Base-by-base conservation (phyloP, 1,140 invertebrate genomes). In the Apis cerana region DNA sequence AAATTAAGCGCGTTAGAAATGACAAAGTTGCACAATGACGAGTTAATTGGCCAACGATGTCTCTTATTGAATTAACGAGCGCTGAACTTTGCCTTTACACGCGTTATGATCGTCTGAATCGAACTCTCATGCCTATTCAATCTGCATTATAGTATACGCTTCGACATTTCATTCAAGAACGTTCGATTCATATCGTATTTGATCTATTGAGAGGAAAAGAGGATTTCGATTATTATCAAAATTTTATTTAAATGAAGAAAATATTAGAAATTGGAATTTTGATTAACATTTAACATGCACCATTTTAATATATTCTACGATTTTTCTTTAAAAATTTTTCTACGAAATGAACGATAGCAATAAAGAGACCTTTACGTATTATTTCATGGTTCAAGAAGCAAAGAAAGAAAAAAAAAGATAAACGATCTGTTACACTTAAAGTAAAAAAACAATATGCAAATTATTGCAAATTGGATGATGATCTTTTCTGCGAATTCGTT, bases 101-200 rank as follows among this genome's bases (percentile, higher is more conserved):
- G 21, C 59, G 27, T 27, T 27, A 43, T 68, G 61, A 83, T 71
- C 43, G 80, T 58, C 77, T 75, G 67, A 70, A 83, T 86, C 43
- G 85, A 86, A 80, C 61, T 67, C 72, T 62, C 62, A 76, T 80
- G 70, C 80, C 80, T 80, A 87, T 75, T 75, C 75, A 13, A 62
- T 64, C 56, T 43, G 52, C 59, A 72, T 77, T 84, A 70, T 83
- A 65, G 43, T 61, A 61, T 43, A 43, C 33, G 17, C 75, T 58
- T 79, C 83, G 75, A 77, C 62, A 33, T 70, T 33, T 81, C 85
- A 86, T 85, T 86, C 83, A 82, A 75, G 33, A 10, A 21, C 56
- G 43, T 68, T 23, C 33, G 69, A 50, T 68, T n/a, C 8, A n/a
- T 12, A 0, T 21, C 33, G 7, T 19, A 21, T 2, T 48, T 23